Percentiles rank a stretch among this genome's conserved stretches.
These are phyloP conservation scores for Eubasilissa regina DNA, from an alignment of 1,140 invertebrate species.

Conservation along the genomic window DNA sequence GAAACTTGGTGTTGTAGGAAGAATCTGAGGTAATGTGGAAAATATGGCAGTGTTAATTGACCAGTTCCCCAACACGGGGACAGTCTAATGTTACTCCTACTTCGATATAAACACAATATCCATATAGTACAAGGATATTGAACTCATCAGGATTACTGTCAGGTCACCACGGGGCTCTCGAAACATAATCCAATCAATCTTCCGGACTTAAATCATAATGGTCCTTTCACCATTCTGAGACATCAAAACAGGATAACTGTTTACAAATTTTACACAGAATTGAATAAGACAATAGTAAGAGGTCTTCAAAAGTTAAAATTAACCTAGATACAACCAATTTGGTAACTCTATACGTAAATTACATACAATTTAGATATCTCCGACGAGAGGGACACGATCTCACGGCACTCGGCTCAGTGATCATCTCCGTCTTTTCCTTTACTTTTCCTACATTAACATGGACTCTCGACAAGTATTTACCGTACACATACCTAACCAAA, in stretches of 20 bases:
- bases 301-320: constrained; percentile 38
- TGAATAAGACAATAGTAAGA: constrained; percentile 18
- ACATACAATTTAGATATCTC: constrained; percentile 34
- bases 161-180: not conserved
- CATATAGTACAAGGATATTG: not conserved
- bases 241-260: constrained; percentile 6
- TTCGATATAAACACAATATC: not conserved
- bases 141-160: not conserved
- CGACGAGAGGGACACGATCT: constrained; percentile 7
- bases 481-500: too few species aligned
- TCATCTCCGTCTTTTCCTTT: not conserved
- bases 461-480: too few species aligned
- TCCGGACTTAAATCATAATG: not conserved
- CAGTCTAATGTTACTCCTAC: constrained; percentile 25
- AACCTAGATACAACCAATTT: constrained; percentile 46
- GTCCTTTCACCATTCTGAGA: constrained; percentile 19
- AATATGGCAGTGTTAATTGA: constrained; percentile 49
- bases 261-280: not conserved
- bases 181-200: not conserved
- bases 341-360: constrained; percentile 44
- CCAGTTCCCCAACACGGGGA: constrained; percentile 6
- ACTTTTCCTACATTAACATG: too few species aligned
- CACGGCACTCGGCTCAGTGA: not conserved
- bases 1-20: constrained; percentile 50
- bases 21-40: constrained; percentile 50